Conservation (phyloP, 1,140 invertebrate genomes). For the Drosophila auraria region DNA sequence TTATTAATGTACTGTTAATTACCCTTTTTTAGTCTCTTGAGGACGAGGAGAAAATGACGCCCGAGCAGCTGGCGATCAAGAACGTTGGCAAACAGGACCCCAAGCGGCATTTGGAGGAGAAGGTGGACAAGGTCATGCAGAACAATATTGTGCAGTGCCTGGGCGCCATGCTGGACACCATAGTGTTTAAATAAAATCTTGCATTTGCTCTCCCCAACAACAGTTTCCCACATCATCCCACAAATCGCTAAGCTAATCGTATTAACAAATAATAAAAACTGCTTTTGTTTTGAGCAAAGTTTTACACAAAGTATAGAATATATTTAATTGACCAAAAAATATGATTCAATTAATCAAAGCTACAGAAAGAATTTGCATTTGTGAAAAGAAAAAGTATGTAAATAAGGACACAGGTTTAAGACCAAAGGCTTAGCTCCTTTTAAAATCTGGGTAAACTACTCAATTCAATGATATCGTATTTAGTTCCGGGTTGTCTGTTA, state of each 20-base stretch:
- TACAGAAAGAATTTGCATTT: no score
- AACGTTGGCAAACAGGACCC: slow-evolving; percentile 99
- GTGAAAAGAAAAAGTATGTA: no score
- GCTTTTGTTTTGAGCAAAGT: slow-evolving; percentile 66
- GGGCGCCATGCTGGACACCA: slow-evolving; percentile 99
- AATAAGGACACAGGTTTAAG: no score
- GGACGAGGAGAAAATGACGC: slow-evolving; percentile 99
- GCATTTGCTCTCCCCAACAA: slow-evolving; percentile 37
- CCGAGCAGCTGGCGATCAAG: slow-evolving; percentile 99
- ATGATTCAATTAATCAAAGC: no score
- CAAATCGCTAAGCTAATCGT: slow-evolving; percentile 48
- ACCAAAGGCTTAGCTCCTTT: no score
- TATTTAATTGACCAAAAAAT: background rate
- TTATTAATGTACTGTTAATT: background rate
- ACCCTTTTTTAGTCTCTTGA: slow-evolving; percentile 91
- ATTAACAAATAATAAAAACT: slow-evolving; percentile 58
- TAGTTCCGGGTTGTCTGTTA: no score
- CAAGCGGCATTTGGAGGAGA: slow-evolving; percentile 99
- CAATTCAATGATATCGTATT: no score
- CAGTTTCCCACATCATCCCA: slow-evolving; percentile 35
- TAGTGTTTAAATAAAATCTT: slow-evolving; percentile 91
- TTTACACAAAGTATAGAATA: slow-evolving; percentile 55
- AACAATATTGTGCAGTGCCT: slow-evolving; percentile 99
- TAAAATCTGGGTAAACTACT: no score
- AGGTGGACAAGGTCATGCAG: slow-evolving; percentile 98